Base-by-base conservation (phyloP, 2,113 vertebrate species). In the Dipodomys spectabilis region DNA sequence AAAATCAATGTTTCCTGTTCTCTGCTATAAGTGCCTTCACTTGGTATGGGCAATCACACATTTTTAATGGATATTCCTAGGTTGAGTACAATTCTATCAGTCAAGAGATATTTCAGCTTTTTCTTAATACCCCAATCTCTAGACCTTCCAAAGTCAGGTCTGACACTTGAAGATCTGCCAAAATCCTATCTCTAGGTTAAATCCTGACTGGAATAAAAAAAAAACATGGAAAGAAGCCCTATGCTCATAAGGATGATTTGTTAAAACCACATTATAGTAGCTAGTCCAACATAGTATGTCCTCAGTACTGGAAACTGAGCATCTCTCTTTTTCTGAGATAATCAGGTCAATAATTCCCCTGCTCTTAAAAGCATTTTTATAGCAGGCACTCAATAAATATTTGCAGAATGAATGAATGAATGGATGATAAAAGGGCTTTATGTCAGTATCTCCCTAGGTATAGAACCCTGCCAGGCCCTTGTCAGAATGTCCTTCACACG, bases 371-470 rank as follows among this genome's bases (percentile, higher is more conserved):
- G 77, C 7, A 72, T 81, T 89, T 82, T 86, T 90, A 80, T 23
- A 77, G 39, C 25, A 82, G 28, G 10, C 79, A 45, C 32, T 85
- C 44, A 91, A 67, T 81, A 89, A 93, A 94, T 67, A 86, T 83
- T 68, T 82, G 18, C 18, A 23, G 62, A 16, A 25, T 27, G 60
- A 16, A 39, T 72, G 8, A 72, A 75, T 64, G n/a, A 86, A 78
- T 71, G 27, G 64, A 60, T 57, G 45, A 65, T 20, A 65, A 92
- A 82, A n/a, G 22, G 18, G 7, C 67, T 82, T 60, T 22, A 35
- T 88, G 71, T 65, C 64, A 67, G 16, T 28, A 7, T 77, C 22
- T 4, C 22, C 11, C 25, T 57, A 44, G 9, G 32, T 57, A 30
- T 45, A 11, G 23, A 86, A 4, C 9, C 79, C 86, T 64, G 22